Evolutionary conservation across 1,140 invertebrate species (phyloP).

Genomic region (Drosophila novamexicana): DNA sequence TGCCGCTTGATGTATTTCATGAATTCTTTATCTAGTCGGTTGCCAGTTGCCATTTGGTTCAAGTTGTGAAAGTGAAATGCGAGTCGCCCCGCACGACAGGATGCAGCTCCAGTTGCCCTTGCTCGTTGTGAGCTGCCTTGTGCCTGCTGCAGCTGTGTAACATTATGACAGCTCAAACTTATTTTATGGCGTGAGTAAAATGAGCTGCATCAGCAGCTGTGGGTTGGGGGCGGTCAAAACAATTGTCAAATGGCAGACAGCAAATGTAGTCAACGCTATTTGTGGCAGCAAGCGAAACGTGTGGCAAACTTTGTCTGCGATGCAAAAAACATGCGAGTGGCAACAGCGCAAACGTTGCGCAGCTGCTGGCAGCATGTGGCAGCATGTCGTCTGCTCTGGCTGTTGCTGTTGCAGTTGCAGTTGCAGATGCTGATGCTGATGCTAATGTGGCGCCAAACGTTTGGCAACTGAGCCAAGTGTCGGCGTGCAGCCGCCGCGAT

Average conservation of each 20-base stretch:
- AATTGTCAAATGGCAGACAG: slow-evolving; percentile 22
- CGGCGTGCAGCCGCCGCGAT: slow-evolving; percentile 11
- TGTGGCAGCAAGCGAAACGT: slow-evolving; percentile 23
- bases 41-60: slow-evolving; percentile 52
- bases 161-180: slow-evolving; percentile 51
- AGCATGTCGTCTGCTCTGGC: background rate
- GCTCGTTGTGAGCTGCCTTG: too few relatives aligned
- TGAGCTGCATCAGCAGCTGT: slow-evolving; percentile 16
- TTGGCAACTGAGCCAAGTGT: slow-evolving; percentile 7
- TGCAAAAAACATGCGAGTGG: slow-evolving; percentile 43
- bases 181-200: slow-evolving; percentile 39
- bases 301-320: slow-evolving; percentile 31
- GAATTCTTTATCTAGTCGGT: slow-evolving; percentile 71
- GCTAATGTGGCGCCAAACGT: slow-evolving; percentile 12
- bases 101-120: slow-evolving; percentile 5
- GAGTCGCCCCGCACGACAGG: slow-evolving; percentile 13
- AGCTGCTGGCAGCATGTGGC: slow-evolving; percentile 16
- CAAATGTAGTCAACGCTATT: slow-evolving; percentile 7
- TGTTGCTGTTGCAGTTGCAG: slow-evolving; percentile 8
- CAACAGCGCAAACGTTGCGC: slow-evolving; percentile 36
- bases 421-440: slow-evolving; percentile 7
- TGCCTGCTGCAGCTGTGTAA: slow-evolving; percentile 27
- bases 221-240: slow-evolving; percentile 7
- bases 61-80: slow-evolving; percentile 75
- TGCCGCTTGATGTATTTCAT: slow-evolving; percentile 56